phyloP scores from a whole-genome alignment of 2,797 vertebrate genomes.

The Trichosurus vulpecula region DNA sequence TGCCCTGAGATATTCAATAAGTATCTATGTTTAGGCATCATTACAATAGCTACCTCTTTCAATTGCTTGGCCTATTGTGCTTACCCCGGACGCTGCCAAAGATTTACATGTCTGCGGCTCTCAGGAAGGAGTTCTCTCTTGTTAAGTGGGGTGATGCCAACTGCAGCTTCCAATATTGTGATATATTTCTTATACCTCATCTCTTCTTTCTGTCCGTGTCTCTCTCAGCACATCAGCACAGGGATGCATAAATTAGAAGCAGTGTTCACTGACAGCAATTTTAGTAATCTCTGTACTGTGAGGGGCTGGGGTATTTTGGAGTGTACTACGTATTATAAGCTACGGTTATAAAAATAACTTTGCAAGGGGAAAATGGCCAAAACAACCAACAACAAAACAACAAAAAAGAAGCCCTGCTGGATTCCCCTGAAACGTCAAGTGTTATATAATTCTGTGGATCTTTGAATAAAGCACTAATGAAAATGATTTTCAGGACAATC shows the following conservation, averaged over 20 bases:
- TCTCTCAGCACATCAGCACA: slow-evolving; percentile 48
- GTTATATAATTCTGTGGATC: slow-evolving; percentile 90
- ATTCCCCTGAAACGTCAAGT: slow-evolving; percentile 83
- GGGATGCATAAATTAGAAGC: slow-evolving; percentile 55
- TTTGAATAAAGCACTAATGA: slow-evolving; percentile 92
- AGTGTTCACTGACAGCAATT: slow-evolving; percentile 34
- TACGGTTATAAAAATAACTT: slow-evolving; percentile 42
- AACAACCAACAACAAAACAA: slow-evolving; percentile 34
- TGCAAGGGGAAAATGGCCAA: slow-evolving; percentile 18
- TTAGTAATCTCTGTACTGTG: slow-evolving; percentile 65
- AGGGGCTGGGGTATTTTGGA: slow-evolving; percentile 66
- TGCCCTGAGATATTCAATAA: not conserved
- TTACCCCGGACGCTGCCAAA: slow-evolving; percentile 95
- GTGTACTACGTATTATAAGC: slow-evolving; percentile 3
- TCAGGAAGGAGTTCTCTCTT: slow-evolving; percentile 94
- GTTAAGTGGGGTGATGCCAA: slow-evolving; percentile 95
- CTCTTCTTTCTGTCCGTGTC: slow-evolving; percentile 64
- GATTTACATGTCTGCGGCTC: slow-evolving; percentile 90
- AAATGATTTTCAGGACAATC: slow-evolving; percentile 89
- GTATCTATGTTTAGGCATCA: not conserved
- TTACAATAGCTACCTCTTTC: not conserved
- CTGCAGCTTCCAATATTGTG: slow-evolving; percentile 94
- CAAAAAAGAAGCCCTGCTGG: slow-evolving; percentile 70
- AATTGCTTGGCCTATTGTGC: slow-evolving; percentile 72
- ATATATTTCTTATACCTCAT: slow-evolving; percentile 99